Conservation (phyloP, 2,888 invertebrate species). For the Leucophora obtusa region DNA sequence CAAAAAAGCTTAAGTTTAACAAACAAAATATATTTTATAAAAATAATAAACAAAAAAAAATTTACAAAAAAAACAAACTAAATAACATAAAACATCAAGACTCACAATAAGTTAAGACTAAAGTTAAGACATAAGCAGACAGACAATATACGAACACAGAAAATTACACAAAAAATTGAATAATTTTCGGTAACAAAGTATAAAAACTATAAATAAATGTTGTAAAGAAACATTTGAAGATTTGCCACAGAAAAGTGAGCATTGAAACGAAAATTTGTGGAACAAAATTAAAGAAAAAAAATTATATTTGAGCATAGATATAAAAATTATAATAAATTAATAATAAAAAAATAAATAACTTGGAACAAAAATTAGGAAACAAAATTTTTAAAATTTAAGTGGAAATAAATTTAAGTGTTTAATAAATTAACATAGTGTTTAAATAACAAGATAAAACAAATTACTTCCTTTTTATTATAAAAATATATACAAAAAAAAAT, state of each 20-base stretch:
- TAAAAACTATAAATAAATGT: conserved; percentile 78
- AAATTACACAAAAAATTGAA: conserved; percentile 41
- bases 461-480: conserved; percentile 49
- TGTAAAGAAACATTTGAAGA: conserved; percentile 75
- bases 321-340: conserved; percentile 12
- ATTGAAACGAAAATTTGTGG: conserved; percentile 65
- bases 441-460: conserved; percentile 4
- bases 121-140: conserved; percentile 26
- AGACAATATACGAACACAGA: conserved; percentile 14
- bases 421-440: conserved; percentile 4
- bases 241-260: conserved; percentile 71
- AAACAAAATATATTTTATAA: conserved; percentile 6
- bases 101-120: conserved; percentile 37
- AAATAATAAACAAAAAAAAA: neutral
- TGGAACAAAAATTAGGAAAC: conserved; percentile 24
- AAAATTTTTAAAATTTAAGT: conserved; percentile 1
- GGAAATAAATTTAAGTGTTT: conserved; percentile 27
- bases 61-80: conserved; percentile 15
- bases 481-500: conserved; percentile 21
- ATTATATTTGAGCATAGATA: conserved; percentile 23
- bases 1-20: conserved; percentile 14
- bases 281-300: conserved; percentile 33
- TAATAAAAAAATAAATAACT: conserved; percentile 17
- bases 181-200: conserved; percentile 51
- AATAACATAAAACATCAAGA: conserved; percentile 37